Conservation (phyloP, 2,888 invertebrate genomes). For the Platycheirus albimanus region DNA sequence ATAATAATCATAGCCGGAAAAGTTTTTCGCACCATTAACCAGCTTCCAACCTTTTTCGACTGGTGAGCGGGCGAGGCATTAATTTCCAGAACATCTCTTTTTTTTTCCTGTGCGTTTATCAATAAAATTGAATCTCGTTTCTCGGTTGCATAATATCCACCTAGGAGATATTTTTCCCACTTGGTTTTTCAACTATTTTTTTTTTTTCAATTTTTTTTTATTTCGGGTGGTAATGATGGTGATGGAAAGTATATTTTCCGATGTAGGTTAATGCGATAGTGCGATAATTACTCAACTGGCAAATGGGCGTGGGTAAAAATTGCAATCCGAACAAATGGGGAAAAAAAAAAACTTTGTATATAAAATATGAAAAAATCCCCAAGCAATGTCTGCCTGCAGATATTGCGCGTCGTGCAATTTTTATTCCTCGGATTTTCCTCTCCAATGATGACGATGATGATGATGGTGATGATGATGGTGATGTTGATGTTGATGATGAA, state of each 20-base stretch:
- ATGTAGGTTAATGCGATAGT: constrained; percentile 74
- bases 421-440: constrained; percentile 34
- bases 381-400: constrained; percentile 66
- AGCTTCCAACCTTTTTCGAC: background rate
- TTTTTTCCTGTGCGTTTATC: constrained; percentile 38
- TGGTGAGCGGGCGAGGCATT: constrained; percentile 6
- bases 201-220: background rate
- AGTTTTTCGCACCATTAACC: constrained; percentile 20
- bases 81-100: constrained; percentile 27
- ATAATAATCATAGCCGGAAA: constrained; percentile 7
- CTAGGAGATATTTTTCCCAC: constrained; percentile 21
- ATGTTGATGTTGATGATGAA: constrained; percentile 45
- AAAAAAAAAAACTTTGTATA: constrained; percentile 15
- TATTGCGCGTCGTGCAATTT: constrained; percentile 45
- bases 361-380: constrained; percentile 30
- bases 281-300: constrained; percentile 73
- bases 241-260: constrained; percentile 55
- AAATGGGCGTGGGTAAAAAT: constrained; percentile 72
- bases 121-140: constrained; percentile 44
- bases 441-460: constrained; percentile 25
- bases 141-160: constrained; percentile 53
- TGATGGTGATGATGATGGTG: constrained; percentile 43
- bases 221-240: constrained; percentile 32
- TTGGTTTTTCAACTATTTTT: background rate
- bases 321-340: constrained; percentile 35